Evolutionary conservation across 2,113 vertebrate genomes (phyloP), one percentile per base, ranked within the genome.

Genomic region (Thamnophis sirtalis): DNA sequence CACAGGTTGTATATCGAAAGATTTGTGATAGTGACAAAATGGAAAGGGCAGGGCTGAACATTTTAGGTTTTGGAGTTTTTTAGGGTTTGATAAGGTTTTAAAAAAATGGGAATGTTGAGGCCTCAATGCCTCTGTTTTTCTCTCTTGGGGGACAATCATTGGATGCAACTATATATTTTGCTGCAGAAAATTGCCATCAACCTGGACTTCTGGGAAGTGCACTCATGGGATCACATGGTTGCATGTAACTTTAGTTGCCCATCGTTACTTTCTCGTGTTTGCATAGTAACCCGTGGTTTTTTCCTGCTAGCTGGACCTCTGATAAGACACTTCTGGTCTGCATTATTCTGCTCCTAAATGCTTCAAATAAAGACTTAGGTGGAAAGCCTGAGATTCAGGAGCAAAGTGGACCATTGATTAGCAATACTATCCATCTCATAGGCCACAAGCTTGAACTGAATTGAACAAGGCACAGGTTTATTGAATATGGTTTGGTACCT

Each of bases 401-500:
- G 26, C 3, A 43, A 43, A 5, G 13, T 84, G 88, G 48, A 55
- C 54, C 22, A 38, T 50, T 19, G 6, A 19, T 88, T 56, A 89
- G 73, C 87, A 85, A 84, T 24, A 28, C 48, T 60, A 58, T 85
- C 80, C 13, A 63, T 63, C 49, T 60, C 80, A 86, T 38, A 89
- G 80, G 48, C 88, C 60, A 63, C 55, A 80, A 17, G 10, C 73
- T 92, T 53, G 56, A 58, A 58, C 58, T 38, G 21, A 84, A 92
- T 54, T 84, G 43, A 88, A 88, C 50, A 92, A 92, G 91, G 91
- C 91, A 92, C 91, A 26, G 55, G 28, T 89, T 89, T 92, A 92
- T 89, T 85, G 73, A 92, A 60, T 51, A 63, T 48, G 80, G 49
- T 68, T 89, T 60, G 24, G 48, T 84, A 86, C 43, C 50, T 92